A percentile compares a stretch with the other conserved stretches of the same genome.
phyloP scores from a whole-genome alignment of 30 jellyfish, hydroid and myxozoan genomes.

The Nemopilema nomurai region DNA sequence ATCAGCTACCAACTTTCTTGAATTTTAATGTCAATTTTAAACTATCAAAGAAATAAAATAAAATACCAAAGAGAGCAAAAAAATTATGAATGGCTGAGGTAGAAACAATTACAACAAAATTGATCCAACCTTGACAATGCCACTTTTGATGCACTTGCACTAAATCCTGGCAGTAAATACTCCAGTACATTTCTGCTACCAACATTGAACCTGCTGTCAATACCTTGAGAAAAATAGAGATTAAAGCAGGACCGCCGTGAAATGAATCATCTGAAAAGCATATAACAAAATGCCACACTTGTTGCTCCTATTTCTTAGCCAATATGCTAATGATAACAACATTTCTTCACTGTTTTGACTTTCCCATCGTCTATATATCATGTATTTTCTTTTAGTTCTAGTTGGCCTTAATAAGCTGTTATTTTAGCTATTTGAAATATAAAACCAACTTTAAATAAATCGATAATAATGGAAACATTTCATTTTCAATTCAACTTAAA shows the following conservation, averaged over 20 bases:
- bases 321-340: not conserved
- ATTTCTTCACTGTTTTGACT: not conserved
- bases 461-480: no score
- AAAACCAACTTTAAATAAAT: no score
- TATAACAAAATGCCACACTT: not conserved
- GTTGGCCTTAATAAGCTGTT: no score
- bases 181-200: constrained; percentile 57
- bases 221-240: constrained; percentile 10
- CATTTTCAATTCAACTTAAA: no score
- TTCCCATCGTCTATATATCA: not conserved
- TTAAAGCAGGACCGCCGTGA: not conserved
- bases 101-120: not conserved
- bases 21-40: no score
- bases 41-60: no score
- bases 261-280: not conserved
- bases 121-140: not conserved
- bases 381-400: no score
- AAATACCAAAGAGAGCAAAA: no score
- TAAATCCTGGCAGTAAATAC: constrained; percentile 34
- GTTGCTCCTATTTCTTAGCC: not conserved
- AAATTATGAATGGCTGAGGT: no score
- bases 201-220: constrained; percentile 49
- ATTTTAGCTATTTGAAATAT: no score
- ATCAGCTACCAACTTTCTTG: no score
- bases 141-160: not conserved